Conservation (phyloP, 2,888 invertebrate species). For the Napeogenes sylphis region DNA sequence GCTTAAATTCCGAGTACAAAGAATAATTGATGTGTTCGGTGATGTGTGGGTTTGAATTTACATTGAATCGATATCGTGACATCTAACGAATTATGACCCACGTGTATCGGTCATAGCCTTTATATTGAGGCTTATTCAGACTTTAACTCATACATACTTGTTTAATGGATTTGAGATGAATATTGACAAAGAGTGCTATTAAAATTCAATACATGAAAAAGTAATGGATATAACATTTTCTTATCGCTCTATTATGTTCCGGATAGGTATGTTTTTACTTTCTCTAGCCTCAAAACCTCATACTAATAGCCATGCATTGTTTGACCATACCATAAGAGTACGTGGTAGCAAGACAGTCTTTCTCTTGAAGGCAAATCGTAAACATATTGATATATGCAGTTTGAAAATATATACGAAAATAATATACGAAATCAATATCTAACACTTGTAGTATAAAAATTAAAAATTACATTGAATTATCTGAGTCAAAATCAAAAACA, state of each 20-base stretch:
- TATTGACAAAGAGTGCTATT: no score
- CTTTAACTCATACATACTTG: no score
- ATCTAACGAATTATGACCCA: conserved; percentile 52
- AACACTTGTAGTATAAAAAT: no score
- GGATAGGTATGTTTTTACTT: conserved; percentile 66
- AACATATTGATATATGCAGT: conserved; percentile 16
- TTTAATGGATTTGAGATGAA: no score
- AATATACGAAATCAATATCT: neutral
- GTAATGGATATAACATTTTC: neutral
- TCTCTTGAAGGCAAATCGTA: conserved; percentile 16
- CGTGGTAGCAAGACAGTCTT: conserved; percentile 23
- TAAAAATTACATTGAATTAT: no score
- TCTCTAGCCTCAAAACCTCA: conserved; percentile 76
- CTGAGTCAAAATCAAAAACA: neutral
- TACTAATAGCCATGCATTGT: conserved; percentile 61
- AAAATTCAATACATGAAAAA: no score
- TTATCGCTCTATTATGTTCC: conserved; percentile 34
- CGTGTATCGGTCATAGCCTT: conserved; percentile 43
- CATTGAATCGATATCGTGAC: conserved; percentile 68
- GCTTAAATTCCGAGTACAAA: conserved; percentile 47
- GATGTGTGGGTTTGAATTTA: conserved; percentile 64
- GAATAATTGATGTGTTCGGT: conserved; percentile 66
- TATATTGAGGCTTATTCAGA: neutral
- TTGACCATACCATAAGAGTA: conserved; percentile 49
- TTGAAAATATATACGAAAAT: neutral